Base-by-base conservation (phyloP, 1,140 invertebrate genomes). In the Diorhabda elongata region DNA sequence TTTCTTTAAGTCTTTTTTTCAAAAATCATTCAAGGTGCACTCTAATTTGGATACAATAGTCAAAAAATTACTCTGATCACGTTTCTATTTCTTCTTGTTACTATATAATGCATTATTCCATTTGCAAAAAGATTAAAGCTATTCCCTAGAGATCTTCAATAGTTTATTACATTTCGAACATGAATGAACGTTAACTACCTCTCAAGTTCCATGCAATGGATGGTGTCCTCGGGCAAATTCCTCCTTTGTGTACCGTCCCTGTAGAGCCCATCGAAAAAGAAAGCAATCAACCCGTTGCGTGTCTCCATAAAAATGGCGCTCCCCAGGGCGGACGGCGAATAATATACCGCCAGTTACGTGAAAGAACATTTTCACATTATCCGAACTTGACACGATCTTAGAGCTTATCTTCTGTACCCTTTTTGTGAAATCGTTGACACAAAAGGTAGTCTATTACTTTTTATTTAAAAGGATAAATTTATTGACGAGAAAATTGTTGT, bases 231-330 rank as follows among this genome's bases (percentile, higher is more conserved):
- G 2, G 47, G 47, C 6, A 52, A n/a, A 52, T 52, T n/a, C n/a
- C 47, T 52, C 47, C 47, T 6, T 52, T 4, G 47, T 52, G 47
- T 52, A 52, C 47, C 47, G 47, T 61, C 59, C 59, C 26, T 61
- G 26, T 43, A 7, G 26, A 44, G 56, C 57, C 66, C 61, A 67
- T 73, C 61, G 64, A 26, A 41, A 43, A 56, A 62, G 56, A 59
- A 71, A 68, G 73, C 71, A 72, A 74, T 74, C 73, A 74, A 74
- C 70, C 71, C 73, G 66, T 72, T 74, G 73, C 73, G 71, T 74
- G 71, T 72, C 64, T 47, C 71, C 68, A 71, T 74, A 70, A 74
- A 26, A 74, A 59, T 59, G 56, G 56, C 65, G 68, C 63, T 57
- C 63, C 63, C 63, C 45, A 26, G 52, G 45, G 63, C 7, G 52